These are phyloP conservation scores for Linnaemya tessellans DNA, from an alignment of 2,888 invertebrate species.

Conservation along the genomic window DNA sequence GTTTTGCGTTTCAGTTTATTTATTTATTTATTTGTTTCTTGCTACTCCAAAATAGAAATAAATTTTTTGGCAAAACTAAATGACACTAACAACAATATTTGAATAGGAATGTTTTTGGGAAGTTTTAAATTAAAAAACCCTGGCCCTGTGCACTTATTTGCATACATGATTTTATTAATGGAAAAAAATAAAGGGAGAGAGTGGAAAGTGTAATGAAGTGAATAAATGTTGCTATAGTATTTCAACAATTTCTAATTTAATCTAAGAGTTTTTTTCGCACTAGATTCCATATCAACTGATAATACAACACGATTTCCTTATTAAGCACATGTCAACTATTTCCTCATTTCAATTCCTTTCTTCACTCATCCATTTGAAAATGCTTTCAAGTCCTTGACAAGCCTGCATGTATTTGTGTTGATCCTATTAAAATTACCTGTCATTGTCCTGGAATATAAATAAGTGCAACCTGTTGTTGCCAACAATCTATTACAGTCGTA, in stretches of 20 bases:
- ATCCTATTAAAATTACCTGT: constrained; percentile 81
- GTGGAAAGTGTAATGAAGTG: not conserved
- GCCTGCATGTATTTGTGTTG: constrained; percentile 3
- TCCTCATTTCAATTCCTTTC: constrained; percentile 1
- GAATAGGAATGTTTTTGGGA: not conserved
- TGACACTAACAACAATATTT: constrained; percentile 16
- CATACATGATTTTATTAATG: not conserved
- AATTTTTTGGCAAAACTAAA: constrained; percentile 38
- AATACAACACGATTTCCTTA: constrained; percentile 25
- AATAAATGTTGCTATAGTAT: not conserved
- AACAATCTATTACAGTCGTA: constrained; percentile 66
- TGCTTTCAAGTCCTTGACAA: not conserved
- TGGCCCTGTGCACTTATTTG: not conserved
- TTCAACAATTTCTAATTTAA: not conserved
- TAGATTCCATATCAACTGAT: not conserved
- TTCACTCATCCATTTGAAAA: not conserved
- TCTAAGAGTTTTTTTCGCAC: not conserved
- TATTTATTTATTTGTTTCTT: not conserved
- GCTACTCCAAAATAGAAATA: not conserved
- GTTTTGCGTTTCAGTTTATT: constrained; percentile 21
- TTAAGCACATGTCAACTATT: constrained; percentile 14
- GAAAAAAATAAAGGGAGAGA: not conserved
- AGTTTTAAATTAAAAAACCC: not conserved
- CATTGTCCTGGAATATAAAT: constrained; percentile 74
- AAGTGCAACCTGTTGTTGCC: constrained; percentile 53